Percentiles rank a stretch among this genome's conserved stretches.
These are phyloP conservation scores for Spilogale gracilis DNA, from an alignment of 2,113 vertebrate genomes.

Conservation along the genomic window DNA sequence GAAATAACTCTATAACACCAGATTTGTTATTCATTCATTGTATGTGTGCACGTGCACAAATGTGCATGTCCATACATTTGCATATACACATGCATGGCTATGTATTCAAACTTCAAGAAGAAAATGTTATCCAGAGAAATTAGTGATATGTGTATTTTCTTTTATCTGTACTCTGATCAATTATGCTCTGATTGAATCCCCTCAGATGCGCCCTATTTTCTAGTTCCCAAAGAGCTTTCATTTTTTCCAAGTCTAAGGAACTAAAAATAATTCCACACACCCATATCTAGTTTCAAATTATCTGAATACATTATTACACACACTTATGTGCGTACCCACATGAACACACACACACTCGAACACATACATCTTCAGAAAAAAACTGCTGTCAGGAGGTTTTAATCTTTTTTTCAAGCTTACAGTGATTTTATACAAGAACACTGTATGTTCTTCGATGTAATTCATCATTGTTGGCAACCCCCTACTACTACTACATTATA, in stretches of 20 bases:
- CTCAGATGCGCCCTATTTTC: not conserved
- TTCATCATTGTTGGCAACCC: not conserved
- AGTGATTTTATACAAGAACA: not conserved
- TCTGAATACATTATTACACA: not conserved
- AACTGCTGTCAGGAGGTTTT: not conserved
- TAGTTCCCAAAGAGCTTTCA: not conserved
- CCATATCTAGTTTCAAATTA: not conserved
- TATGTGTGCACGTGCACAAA: not conserved
- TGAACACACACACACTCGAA: not conserved
- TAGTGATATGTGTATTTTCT: not conserved
- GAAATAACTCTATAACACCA: not conserved
- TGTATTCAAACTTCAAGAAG: not conserved
- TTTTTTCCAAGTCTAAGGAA: not conserved
- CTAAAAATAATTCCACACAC: not conserved
- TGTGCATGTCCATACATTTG: not conserved
- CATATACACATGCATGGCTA: not conserved
- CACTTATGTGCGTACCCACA: not conserved
- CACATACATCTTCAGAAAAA: not conserved
- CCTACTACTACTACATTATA: not conserved
- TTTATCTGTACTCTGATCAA: not conserved
- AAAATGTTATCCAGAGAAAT: not conserved
- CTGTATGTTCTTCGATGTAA: not conserved
- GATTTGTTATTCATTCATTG: not conserved
- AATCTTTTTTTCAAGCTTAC: constrained; percentile 4
- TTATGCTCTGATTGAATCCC: not conserved